Conservation (phyloP, 2,888 invertebrate genomes). For the Brachyptera putata region DNA sequence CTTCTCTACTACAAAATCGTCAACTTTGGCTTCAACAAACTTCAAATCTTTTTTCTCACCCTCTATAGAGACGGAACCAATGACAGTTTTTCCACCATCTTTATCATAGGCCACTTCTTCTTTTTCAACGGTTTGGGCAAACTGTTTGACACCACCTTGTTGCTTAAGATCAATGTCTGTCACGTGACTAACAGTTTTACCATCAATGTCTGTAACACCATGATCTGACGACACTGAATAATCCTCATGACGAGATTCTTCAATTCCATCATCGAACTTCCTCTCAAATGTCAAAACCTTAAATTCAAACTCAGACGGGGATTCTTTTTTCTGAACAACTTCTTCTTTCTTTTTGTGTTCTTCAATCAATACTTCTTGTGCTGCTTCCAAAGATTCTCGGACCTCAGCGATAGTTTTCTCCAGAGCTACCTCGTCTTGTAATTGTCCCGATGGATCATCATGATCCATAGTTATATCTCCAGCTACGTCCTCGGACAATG, state of each 20-base stretch:
- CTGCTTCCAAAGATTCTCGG: slow-evolving; percentile 63
- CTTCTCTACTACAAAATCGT: slow-evolving; percentile 24
- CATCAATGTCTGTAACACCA: slow-evolving; percentile 15
- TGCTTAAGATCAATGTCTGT: slow-evolving; percentile 26
- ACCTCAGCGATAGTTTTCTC: slow-evolving; percentile 65
- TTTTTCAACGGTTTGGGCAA: slow-evolving; percentile 15
- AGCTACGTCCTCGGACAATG: slow-evolving; percentile 50
- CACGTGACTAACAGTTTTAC: slow-evolving; percentile 17
- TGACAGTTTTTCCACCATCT: slow-evolving; percentile 18
- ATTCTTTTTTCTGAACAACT: slow-evolving; percentile 54
- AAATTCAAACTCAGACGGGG: slow-evolving; percentile 70
- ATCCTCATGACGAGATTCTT: slow-evolving; percentile 35
- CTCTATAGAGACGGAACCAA: background rate
- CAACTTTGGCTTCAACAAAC: slow-evolving; percentile 24
- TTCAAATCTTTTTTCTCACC: slow-evolving; percentile 22
- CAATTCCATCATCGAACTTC: slow-evolving; percentile 36
- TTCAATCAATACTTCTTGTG: slow-evolving; percentile 64
- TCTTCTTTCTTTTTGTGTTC: slow-evolving; percentile 59
- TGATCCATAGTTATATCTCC: slow-evolving; percentile 43
- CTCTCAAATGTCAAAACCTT: slow-evolving; percentile 46
- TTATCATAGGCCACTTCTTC: slow-evolving; percentile 25
- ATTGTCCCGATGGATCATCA: slow-evolving; percentile 33
- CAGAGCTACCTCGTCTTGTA: slow-evolving; percentile 25
- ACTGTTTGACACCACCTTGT: slow-evolving; percentile 10
- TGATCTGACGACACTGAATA: slow-evolving; percentile 28